These are phyloP conservation scores for Rhorus exstirpatorius DNA, from an alignment of 2,888 invertebrate species.

Conservation along the genomic window DNA sequence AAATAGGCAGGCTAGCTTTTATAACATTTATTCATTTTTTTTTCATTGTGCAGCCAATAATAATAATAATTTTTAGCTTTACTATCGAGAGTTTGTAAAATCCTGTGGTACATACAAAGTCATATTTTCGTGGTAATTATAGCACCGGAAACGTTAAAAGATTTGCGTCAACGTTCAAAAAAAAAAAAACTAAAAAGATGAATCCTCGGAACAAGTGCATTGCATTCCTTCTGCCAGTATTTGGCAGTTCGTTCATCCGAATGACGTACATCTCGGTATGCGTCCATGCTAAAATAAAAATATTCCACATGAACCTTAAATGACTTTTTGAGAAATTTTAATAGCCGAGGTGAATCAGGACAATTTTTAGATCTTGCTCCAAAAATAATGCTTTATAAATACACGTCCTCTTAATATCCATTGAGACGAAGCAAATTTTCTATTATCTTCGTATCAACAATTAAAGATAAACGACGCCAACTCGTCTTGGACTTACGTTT, in stretches of 20 bases:
- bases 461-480: constrained; percentile 18
- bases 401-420: constrained; percentile 1
- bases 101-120: neutral
- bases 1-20: too few relatives aligned
- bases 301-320: constrained; percentile 10
- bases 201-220: neutral
- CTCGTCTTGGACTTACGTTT: constrained; percentile 37
- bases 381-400: constrained; percentile 11
- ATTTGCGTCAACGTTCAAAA: constrained; percentile 19
- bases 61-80: neutral
- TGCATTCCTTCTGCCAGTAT: neutral
- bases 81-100: neutral
- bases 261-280: constrained; percentile 35
- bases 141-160: neutral
- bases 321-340: constrained; percentile 7
- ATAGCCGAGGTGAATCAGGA: constrained; percentile 1
- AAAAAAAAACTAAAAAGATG: neutral
- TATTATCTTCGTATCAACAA: constrained; percentile 1
- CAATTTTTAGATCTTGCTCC: neutral
- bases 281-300: constrained; percentile 19
- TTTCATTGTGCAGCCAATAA: too few relatives aligned
- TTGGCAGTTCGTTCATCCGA: constrained; percentile 10
- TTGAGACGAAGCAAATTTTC: constrained; percentile 5
- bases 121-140: neutral
- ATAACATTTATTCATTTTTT: too few relatives aligned